phyloP scores from a whole-genome alignment of 2,113 vertebrate genomes.

The Clarias magur region DNA sequence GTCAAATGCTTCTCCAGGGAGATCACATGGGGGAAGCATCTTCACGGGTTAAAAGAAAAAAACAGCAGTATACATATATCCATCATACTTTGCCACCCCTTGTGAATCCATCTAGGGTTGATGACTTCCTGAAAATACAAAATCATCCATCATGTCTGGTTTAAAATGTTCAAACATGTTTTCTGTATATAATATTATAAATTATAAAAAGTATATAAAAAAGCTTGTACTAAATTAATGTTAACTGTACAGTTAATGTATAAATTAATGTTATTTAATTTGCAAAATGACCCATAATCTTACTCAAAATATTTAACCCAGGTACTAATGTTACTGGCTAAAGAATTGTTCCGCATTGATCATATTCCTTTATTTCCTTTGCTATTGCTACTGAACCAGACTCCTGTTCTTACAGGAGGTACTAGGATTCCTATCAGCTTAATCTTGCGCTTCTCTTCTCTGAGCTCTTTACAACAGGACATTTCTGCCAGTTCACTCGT shows the following conservation, averaged over 20 bases:
- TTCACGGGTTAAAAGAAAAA: background rate
- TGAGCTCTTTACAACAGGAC: background rate
- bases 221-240: background rate
- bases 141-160: background rate
- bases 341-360: background rate
- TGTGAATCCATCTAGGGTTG: background rate
- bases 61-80: background rate
- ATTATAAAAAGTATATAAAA: background rate
- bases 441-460: background rate
- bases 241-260: background rate
- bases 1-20: conserved; percentile 1
- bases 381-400: background rate
- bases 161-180: background rate
- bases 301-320: background rate
- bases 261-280: background rate
- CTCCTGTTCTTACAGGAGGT: conserved; percentile 2
- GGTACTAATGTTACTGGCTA: background rate
- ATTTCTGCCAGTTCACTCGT: background rate
- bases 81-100: background rate
- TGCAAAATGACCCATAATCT: background rate
- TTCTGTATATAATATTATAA: background rate
- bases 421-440: background rate
- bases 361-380: background rate
- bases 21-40: background rate
- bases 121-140: background rate